A percentile compares a stretch with the other conserved stretches of the same genome.
These are phyloP conservation scores for Eudiplozoon nipponicum DNA, from an alignment of 2,888 invertebrate species.

Conservation along the genomic window DNA sequence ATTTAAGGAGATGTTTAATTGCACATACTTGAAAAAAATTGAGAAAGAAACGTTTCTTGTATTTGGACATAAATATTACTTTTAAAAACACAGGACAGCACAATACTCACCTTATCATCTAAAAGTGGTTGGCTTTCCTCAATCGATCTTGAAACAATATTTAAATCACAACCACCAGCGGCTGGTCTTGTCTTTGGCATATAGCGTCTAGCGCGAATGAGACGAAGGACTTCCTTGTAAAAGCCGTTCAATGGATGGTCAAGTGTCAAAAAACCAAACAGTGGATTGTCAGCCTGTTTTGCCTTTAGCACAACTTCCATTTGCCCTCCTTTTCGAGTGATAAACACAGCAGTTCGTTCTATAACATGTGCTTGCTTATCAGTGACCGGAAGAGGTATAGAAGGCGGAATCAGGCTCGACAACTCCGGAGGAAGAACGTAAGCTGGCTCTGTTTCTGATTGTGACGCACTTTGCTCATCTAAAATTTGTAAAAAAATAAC, in stretches of 20 bases:
- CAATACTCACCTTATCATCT: no score
- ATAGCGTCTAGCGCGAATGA: conserved; percentile 11
- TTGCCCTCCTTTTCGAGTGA: conserved; percentile 50
- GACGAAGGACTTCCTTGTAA: conserved; percentile 37
- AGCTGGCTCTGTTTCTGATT: no score
- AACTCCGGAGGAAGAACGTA: conserved; percentile 4
- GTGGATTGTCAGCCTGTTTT: conserved; percentile 62
- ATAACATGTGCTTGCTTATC: conserved; percentile 63
- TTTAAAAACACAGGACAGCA: no score
- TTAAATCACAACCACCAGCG: not conserved
- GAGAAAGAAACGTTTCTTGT: no score
- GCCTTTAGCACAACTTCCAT: conserved; percentile 95
- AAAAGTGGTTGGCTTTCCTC: no score
- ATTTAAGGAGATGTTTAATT: no score
- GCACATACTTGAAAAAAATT: no score
- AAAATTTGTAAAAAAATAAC: no score
- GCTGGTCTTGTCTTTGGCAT: not conserved
- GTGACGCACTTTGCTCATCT: no score
- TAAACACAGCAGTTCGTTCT: conserved; percentile 42
- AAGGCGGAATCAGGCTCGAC: not conserved
- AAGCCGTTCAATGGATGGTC: conserved; percentile 52
- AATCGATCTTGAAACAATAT: not conserved
- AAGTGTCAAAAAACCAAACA: conserved; percentile 64
- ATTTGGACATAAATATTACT: no score
- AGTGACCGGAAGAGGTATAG: conserved; percentile 39